phyloP scores from a whole-genome alignment of 2,113 vertebrate species.

The Procavia capensis region DNA sequence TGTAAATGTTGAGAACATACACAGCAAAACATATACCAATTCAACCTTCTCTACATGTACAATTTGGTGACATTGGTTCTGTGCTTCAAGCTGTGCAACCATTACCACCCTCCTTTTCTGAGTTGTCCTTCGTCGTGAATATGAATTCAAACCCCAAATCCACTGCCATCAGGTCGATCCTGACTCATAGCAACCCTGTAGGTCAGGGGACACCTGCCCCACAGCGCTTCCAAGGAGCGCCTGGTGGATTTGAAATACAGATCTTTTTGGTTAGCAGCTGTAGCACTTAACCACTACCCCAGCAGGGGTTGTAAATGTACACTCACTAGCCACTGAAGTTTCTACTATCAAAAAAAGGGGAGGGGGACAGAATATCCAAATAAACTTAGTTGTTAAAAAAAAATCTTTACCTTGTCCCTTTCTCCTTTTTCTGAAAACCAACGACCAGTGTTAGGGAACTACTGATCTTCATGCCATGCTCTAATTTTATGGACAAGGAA shows the following conservation, averaged over 20 bases:
- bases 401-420: background rate
- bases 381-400: slow-evolving; percentile 2
- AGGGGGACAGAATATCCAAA: background rate
- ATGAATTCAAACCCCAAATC: no score
- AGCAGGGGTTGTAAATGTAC: no score
- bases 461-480: background rate
- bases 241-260: no score
- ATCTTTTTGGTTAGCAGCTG: no score
- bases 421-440: background rate
- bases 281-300: no score
- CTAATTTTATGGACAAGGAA: background rate
- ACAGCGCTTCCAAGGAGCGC: no score
- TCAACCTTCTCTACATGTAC: background rate
- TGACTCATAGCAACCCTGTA: no score
- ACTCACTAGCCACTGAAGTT: background rate
- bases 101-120: background rate
- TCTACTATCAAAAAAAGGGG: background rate
- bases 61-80: background rate
- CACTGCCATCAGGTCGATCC: no score
- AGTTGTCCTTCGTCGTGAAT: background rate
- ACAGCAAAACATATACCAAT: background rate
- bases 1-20: background rate
- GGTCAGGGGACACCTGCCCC: no score
- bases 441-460: background rate
- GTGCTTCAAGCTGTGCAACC: background rate